These are phyloP conservation scores for Rugalucina vietnamica DNA, from an alignment of 2,888 invertebrate genomes.

Conservation along the genomic window DNA sequence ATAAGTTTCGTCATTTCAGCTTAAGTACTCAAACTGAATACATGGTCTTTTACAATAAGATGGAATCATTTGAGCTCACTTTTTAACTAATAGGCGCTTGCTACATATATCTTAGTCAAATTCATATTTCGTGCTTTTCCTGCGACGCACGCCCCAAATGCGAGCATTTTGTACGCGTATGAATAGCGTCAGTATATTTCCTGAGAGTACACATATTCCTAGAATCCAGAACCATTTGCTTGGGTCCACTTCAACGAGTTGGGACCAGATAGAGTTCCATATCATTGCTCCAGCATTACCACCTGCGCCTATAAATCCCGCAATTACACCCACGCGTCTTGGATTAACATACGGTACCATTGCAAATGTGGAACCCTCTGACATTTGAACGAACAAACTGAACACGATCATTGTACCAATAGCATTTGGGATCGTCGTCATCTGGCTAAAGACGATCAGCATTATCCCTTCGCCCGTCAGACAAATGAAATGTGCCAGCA, in stretches of 20 bases:
- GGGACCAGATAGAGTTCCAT: constrained; percentile 53
- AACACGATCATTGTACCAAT: constrained; percentile 46
- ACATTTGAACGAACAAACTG: constrained; percentile 44
- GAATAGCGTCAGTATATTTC: constrained; percentile 29
- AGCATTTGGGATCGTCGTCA: constrained; percentile 19
- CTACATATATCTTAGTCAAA: too few relatives aligned
- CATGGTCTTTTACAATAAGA: too few relatives aligned
- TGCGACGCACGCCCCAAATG: constrained; percentile 10
- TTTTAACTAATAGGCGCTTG: too few relatives aligned
- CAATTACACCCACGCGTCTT: constrained; percentile 39
- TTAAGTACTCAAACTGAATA: too few relatives aligned
- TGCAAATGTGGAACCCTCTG: constrained; percentile 46
- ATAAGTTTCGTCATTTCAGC: too few relatives aligned
- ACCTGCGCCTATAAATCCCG: constrained; percentile 55
- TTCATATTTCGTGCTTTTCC: neutral
- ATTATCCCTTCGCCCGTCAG: constrained; percentile 42
- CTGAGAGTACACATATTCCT: constrained; percentile 36
- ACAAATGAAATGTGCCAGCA: constrained; percentile 48
- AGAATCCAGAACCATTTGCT: constrained; percentile 49
- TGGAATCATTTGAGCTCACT: too few relatives aligned
- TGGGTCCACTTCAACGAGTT: constrained; percentile 40
- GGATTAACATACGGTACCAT: constrained; percentile 14
- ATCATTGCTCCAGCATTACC: constrained; percentile 50
- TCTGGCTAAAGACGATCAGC: constrained; percentile 52
- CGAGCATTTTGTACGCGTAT: constrained; percentile 29